These are phyloP conservation scores for Lochmaea crataegi DNA, from an alignment of 2,888 invertebrate genomes.

Conservation along the genomic window DNA sequence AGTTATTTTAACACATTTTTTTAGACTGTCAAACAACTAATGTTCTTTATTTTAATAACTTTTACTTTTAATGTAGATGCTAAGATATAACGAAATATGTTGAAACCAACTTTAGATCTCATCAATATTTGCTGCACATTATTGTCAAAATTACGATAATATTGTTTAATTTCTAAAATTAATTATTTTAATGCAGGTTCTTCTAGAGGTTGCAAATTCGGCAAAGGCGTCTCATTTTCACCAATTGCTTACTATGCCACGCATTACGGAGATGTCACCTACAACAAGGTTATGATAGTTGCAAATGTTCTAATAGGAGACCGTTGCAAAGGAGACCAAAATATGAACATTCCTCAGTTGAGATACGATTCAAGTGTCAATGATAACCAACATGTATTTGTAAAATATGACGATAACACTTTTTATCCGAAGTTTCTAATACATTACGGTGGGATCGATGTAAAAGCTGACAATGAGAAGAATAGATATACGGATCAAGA, in stretches of 20 bases:
- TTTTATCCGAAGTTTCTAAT: constrained; percentile 29
- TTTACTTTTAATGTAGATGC: no score
- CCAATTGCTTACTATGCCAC: constrained; percentile 21
- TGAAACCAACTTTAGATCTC: no score
- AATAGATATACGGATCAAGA: not conserved
- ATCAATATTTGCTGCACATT: no score
- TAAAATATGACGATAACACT: constrained; percentile 32
- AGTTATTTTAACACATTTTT: no score
- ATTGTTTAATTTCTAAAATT: not conserved
- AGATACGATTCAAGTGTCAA: constrained; percentile 23
- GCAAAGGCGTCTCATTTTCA: constrained; percentile 19
- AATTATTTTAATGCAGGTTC: constrained; percentile 13
- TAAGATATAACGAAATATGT: no score
- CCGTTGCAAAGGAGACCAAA: constrained; percentile 3
- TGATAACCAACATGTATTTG: constrained; percentile 1
- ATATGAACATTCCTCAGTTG: constrained; percentile 3
- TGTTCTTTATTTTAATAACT: no score
- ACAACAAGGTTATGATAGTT: constrained; percentile 29
- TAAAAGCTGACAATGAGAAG: constrained; percentile 12
- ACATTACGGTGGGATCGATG: constrained; percentile 20
- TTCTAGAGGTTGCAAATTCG: constrained; percentile 22
- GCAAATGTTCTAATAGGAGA: constrained; percentile 20
- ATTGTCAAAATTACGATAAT: no score
- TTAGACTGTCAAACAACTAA: no score
- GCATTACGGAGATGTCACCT: constrained; percentile 27